Conservation (phyloP, 2,797 vertebrate species). For the Pteropus rufus region DNA sequence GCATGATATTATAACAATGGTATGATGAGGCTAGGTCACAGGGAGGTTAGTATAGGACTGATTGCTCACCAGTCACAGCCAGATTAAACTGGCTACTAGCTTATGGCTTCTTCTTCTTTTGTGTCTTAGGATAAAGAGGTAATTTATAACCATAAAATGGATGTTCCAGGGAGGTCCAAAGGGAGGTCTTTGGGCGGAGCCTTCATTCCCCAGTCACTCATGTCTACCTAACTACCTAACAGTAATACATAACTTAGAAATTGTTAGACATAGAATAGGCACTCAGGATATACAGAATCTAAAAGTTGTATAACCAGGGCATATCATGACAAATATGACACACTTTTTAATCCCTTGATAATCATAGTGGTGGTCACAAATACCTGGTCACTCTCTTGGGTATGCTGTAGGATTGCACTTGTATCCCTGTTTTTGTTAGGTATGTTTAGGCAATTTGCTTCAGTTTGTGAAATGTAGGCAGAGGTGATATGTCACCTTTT, state of each 20-base stretch:
- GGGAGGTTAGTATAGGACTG: no score
- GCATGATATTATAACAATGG: no score
- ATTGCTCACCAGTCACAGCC: no score
- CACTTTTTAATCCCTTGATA: neutral
- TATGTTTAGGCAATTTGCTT: neutral
- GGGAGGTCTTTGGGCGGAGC: no score
- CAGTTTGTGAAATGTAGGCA: neutral
- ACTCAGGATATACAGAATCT: neutral
- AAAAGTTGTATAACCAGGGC: neutral
- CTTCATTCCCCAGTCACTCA: no score
- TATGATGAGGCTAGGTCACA: no score
- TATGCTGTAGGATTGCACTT: no score
- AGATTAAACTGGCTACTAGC: no score
- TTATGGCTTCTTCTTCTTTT: no score
- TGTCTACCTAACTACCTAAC: neutral
- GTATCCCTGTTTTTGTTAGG: neutral
- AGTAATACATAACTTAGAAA: neutral
- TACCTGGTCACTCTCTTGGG: fast-evolving
- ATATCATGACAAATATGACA: neutral
- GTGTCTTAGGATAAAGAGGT: no score
- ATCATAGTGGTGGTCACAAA: neutral
- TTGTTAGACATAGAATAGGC: neutral
- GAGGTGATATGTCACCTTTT: neutral
- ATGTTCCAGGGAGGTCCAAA: no score
- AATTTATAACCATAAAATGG: no score